A percentile compares a stretch with the other conserved stretches of the same genome.
Evolutionary conservation across 2,113 vertebrate genomes (phyloP).

Genomic region (Nanorana parkeri): DNA sequence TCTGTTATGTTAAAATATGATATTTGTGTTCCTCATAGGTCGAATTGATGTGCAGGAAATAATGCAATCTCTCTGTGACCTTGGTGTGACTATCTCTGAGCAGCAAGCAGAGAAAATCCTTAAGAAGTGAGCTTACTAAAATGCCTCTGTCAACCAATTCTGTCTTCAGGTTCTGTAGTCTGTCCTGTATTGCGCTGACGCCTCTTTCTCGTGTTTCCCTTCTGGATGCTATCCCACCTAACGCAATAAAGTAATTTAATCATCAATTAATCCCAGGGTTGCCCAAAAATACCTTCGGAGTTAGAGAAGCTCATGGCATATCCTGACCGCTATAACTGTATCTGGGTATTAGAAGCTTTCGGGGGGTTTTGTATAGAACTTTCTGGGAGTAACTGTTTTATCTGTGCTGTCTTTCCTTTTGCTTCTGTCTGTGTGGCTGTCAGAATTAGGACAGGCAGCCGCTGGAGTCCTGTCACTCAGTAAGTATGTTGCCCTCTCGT

Average conservation of each 20-base stretch:
- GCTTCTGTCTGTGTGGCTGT: slow-evolving; percentile 79
- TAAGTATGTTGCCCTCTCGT: slow-evolving; percentile 80
- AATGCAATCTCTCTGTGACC: slow-evolving; percentile 91
- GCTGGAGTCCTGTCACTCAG: slow-evolving; percentile 95
- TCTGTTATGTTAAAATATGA: neutral
- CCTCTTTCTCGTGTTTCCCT: neutral
- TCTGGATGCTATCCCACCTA: neutral
- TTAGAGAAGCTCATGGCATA: neutral
- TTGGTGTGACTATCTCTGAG: slow-evolving; percentile 93
- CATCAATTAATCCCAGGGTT: neutral
- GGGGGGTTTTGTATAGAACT: neutral
- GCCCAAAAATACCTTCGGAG: neutral
- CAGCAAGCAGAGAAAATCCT: slow-evolving; percentile 96
- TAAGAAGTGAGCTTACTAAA: slow-evolving; percentile 78
- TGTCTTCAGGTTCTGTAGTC: slow-evolving; percentile 2
- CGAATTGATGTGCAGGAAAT: slow-evolving; percentile 93
- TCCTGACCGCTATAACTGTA: neutral
- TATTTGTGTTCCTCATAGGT: slow-evolving; percentile 68
- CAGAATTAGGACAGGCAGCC: slow-evolving; percentile 93
- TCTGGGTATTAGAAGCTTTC: neutral
- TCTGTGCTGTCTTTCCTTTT: slow-evolving; percentile 75
- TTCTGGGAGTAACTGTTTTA: slow-evolving; percentile 13
- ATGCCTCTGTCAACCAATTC: slow-evolving; percentile 1
- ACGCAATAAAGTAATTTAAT: neutral
- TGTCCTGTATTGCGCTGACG: neutral